phyloP scores from a whole-genome alignment of 2,797 vertebrate species.

The Chaunax sp. region DNA sequence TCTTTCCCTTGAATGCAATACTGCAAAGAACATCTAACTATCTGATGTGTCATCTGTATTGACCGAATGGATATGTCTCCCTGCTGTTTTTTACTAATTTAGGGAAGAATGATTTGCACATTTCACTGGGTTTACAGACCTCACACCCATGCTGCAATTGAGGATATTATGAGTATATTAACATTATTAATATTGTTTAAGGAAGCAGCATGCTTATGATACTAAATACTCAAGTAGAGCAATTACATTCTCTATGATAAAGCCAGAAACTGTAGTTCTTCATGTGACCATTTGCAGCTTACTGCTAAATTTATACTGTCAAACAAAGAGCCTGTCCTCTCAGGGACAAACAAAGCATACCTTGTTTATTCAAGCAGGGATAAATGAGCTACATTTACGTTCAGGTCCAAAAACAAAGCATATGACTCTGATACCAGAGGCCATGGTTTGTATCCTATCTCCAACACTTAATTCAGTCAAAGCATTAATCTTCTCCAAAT shows the following conservation, averaged over 20 bases:
- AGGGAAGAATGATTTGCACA: conserved; percentile 62
- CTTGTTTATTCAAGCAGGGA: conserved; percentile 9
- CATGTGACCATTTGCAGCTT: conserved; percentile 12
- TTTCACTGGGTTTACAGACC: conserved; percentile 59
- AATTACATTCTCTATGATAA: background rate
- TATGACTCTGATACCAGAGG: background rate
- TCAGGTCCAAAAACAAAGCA: conserved; percentile 4
- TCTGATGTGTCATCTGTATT: conserved; percentile 63
- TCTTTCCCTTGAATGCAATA: conserved; percentile 66
- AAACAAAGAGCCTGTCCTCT: conserved; percentile 21
- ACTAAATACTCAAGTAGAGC: conserved; percentile 1
- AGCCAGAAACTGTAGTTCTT: conserved; percentile 2
- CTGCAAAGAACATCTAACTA: conserved; percentile 62
- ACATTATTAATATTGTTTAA: conserved; percentile 41
- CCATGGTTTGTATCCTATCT: background rate
- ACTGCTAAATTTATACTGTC: conserved; percentile 19
- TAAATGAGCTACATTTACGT: conserved; percentile 5
- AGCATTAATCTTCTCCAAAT: background rate
- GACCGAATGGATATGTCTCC: conserved; percentile 62
- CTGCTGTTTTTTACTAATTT: conserved; percentile 66
- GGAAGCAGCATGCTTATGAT: conserved; percentile 6
- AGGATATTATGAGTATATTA: conserved; percentile 54
- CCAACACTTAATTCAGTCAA: background rate
- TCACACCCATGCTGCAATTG: conserved; percentile 27
- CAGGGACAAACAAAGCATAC: conserved; percentile 4